Evolutionary conservation across 2,113 vertebrate species (phyloP).

Genomic region (Bufo bufo): DNA sequence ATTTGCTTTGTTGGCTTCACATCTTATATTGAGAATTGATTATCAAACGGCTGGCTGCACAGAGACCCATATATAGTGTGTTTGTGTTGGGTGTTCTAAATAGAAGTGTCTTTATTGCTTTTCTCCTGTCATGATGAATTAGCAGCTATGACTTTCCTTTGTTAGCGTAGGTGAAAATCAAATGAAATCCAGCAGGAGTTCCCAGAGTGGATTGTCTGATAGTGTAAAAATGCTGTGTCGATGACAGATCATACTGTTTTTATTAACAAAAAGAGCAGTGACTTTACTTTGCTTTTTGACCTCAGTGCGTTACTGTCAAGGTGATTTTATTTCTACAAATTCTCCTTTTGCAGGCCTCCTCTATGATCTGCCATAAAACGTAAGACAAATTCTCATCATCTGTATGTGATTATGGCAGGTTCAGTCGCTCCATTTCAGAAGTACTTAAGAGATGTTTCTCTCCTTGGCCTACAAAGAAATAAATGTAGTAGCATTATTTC

Average conservation of each 20-base stretch:
- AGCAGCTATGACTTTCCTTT: slow-evolving; percentile 79
- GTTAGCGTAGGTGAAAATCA: slow-evolving; percentile 82
- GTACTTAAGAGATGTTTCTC: slow-evolving; percentile 66
- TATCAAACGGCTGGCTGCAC: slow-evolving; percentile 14
- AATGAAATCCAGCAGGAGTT: slow-evolving; percentile 88
- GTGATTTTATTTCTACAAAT: slow-evolving; percentile 94
- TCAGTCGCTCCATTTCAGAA: slow-evolving; percentile 71
- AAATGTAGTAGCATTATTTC: slow-evolving; percentile 66
- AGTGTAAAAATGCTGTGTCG: slow-evolving; percentile 80
- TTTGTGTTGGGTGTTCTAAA: slow-evolving; percentile 74
- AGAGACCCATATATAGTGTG: slow-evolving; percentile 54
- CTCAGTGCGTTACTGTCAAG: slow-evolving; percentile 84
- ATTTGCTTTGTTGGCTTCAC: slow-evolving; percentile 5
- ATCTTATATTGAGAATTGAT: slow-evolving; percentile 15
- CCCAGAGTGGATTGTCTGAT: slow-evolving; percentile 77
- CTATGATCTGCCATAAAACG: slow-evolving; percentile 79
- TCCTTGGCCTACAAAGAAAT: slow-evolving; percentile 70
- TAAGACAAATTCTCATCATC: slow-evolving; percentile 85
- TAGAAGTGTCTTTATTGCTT: slow-evolving; percentile 75
- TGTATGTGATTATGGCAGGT: slow-evolving; percentile 83
- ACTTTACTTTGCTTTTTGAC: slow-evolving; percentile 89
- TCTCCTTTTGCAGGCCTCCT: slow-evolving; percentile 80
- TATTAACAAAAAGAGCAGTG: slow-evolving; percentile 88
- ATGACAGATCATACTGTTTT: slow-evolving; percentile 93
- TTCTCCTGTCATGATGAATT: slow-evolving; percentile 85